A percentile compares a stretch with the other conserved stretches of the same genome.
Conservation (phyloP, 2,797 vertebrate genomes). For the Chloroceryle amazona region DNA sequence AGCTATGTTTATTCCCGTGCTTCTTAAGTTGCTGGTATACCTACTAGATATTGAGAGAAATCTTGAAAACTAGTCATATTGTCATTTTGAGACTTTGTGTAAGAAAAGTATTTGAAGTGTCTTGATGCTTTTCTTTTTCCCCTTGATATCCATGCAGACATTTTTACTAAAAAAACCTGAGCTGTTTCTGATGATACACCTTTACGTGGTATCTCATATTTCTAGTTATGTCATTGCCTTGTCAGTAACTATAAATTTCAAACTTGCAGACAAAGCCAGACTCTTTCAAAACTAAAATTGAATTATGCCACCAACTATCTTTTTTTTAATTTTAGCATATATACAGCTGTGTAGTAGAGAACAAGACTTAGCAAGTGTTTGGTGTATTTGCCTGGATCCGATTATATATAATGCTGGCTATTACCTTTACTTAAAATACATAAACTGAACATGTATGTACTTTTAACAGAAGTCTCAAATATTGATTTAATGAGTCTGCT, state of each 20-base stretch:
- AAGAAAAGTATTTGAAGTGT: background rate
- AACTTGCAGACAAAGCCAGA: background rate
- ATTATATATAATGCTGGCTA: background rate
- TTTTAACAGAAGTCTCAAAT: background rate
- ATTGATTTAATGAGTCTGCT: background rate
- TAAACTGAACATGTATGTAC: background rate
- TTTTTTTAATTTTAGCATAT: background rate
- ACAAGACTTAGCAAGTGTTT: background rate
- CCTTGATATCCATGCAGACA: accelerated
- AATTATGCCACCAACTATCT: background rate
- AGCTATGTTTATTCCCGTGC: background rate
- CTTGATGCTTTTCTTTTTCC: background rate
- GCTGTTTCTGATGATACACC: background rate
- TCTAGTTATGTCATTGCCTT: background rate
- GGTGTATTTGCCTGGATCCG: background rate
- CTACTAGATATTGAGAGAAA: background rate
- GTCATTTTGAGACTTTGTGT: slow-evolving; percentile 1
- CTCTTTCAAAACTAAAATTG: background rate
- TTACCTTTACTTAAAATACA: background rate
- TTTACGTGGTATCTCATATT: background rate
- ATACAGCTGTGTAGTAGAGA: background rate
- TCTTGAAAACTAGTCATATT: background rate
- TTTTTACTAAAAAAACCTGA: background rate
- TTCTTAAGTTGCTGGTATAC: background rate
- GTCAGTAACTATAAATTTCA: background rate